Base-by-base conservation (phyloP, 2,888 invertebrate species). In the Slavum lentiscoides region DNA sequence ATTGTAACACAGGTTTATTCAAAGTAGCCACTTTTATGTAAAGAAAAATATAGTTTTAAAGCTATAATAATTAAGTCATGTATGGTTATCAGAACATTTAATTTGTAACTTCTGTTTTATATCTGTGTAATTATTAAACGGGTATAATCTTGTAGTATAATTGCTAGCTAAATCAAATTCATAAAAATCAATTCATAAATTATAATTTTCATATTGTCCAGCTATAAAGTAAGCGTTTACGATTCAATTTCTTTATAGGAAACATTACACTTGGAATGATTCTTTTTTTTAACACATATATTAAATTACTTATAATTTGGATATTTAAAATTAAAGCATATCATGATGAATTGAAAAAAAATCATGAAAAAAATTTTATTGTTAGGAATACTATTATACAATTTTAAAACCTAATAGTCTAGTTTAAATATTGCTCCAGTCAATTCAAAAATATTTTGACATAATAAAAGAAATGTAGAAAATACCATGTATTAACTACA, bases 61-160 rank as follows among this genome's bases (percentile, higher is more conserved):
- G 9, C 9, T 30, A 9, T 23, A 73, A 73, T 9, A 49, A 30
- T 49, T n/a, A 49, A 17, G 6, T 11, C 19, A 73, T 73, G 17
- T n/a, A 43, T 23, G 21, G 23, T 7, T 39, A 62, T 55, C n/a
- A 74, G n/a, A 64, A 74, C 15, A 64, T 64, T 58, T 21, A 64
- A 74, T 55, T 58, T 37, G 66, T 75, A 75, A 75, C 66, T 67
- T 23, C 58, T 75, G 23, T 39, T 74, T 37, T 53, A 21, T 37
- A 64, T n/a, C 3, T n/a, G 39, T n/a, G 30, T 62, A 49, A 72
- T 49, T n/a, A 30, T 13, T 21, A 61, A 59, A 55, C 5, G 9
- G 5, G 6, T 23, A 37, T 55, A 70, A 23, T 7, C 43, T 70
- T 39, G 3, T 21, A 58, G n/a, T 15, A 59, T 21, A 61, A 17